Conservation (phyloP, 2,113 vertebrate species). For the Eonycteris spelaea region DNA sequence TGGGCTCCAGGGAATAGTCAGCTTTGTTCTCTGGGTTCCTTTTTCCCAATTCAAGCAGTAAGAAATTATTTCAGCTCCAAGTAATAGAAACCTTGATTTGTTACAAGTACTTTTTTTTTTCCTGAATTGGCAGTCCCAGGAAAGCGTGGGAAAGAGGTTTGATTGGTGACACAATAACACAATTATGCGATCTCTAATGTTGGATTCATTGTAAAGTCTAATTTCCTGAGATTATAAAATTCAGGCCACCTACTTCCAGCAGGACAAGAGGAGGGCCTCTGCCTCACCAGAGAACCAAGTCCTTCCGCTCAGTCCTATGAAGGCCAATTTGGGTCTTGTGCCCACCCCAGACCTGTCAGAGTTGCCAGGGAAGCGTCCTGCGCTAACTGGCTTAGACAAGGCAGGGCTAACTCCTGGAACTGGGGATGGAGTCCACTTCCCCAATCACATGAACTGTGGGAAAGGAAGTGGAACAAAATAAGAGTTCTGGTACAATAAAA, state of each 20-base stretch:
- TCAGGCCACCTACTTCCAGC: neutral
- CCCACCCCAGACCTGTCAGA: neutral
- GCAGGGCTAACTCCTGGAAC: neutral
- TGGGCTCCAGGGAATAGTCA: neutral
- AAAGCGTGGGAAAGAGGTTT: neutral
- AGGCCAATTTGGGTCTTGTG: neutral
- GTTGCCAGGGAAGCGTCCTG: neutral
- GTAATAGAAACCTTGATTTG: neutral
- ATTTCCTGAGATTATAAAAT: slow-evolving; percentile 5
- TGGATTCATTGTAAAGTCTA: neutral
- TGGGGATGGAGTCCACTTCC: neutral
- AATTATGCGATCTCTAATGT: neutral
- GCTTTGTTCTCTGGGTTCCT: neutral
- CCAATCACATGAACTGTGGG: neutral
- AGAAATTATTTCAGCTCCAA: neutral
- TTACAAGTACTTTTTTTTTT: neutral
- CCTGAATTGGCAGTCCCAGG: neutral
- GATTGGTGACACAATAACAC: neutral
- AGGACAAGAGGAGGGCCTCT: neutral
- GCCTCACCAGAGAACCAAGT: neutral
- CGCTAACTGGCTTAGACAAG: neutral
- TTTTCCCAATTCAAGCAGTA: neutral
- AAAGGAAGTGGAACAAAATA: neutral
- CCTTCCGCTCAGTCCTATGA: neutral
- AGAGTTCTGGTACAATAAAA: neutral